Conservation (phyloP, 2,888 invertebrate species). For the Aquatica leii region DNA sequence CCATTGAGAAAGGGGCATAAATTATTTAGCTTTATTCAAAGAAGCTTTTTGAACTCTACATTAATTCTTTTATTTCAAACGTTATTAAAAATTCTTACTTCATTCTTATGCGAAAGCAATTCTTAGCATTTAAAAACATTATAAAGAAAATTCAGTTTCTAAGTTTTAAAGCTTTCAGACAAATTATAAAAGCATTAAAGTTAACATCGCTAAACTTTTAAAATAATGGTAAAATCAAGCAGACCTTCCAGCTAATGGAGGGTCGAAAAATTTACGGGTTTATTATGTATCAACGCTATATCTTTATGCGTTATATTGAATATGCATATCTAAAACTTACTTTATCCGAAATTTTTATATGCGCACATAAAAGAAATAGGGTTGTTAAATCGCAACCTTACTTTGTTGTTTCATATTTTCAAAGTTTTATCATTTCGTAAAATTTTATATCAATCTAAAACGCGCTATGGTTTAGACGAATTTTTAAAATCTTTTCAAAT, state of each 20-base stretch:
- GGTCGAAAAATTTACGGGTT: conserved; percentile 7
- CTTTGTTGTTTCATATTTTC: not conserved
- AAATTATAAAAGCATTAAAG: conserved; percentile 13
- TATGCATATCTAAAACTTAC: not conserved
- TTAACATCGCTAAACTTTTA: conserved; percentile 11
- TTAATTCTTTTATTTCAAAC: too few relatives aligned
- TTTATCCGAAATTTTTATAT: conserved; percentile 2
- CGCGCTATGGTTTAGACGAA: too few relatives aligned
- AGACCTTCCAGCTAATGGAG: conserved; percentile 3
- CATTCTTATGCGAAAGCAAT: conserved; percentile 8
- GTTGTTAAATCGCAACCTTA: not conserved
- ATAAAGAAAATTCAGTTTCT: conserved; percentile 5
- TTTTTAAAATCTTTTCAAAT: too few relatives aligned
- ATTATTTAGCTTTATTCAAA: too few relatives aligned
- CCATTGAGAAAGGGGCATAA: too few relatives aligned
- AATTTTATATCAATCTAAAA: conserved; percentile 1
- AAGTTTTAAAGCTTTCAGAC: conserved; percentile 10
- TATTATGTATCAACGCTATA: not conserved
- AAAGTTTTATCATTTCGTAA: conserved; percentile 3
- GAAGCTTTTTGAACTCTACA: too few relatives aligned
- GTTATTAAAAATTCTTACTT: conserved; percentile 1
- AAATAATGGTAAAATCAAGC: conserved; percentile 2
- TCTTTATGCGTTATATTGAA: conserved; percentile 1
- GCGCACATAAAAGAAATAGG: not conserved
- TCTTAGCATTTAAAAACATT: conserved; percentile 6